Evolutionary conservation across 92 coral and sea anemone species (phyloP), one percentile per base, ranked within the genome.

Genomic region (Montipora capitata): DNA sequence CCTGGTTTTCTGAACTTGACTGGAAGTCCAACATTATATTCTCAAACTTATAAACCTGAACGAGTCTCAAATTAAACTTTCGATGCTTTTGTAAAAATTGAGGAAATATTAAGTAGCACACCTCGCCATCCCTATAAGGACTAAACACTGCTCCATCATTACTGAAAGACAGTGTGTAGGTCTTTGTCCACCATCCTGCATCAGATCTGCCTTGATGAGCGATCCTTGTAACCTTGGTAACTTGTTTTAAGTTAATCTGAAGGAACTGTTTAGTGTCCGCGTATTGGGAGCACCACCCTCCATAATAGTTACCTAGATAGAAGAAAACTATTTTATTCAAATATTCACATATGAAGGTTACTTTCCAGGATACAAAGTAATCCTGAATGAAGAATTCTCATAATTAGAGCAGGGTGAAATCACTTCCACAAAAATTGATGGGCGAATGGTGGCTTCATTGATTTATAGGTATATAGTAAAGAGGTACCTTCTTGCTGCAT

Each of bases 281-380:
- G 43, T 73, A 13, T 56, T 82, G 71, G 7, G 99, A 91, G 54
- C 80, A 56, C 99, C 99, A 96, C 65, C 92, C 96, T 5, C 98
- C 68, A 67, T 81, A 44, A 75, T 68, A 10, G 12, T 40, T 81
- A 12, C 68, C 85, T 18, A 68, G 68, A 66, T 3, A 41, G 61
- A 4, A 79, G 52, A 5, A 9, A 9, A 9, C 7, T 5, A 5
- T 48, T 48, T 5, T 48, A 48, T 48, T 48, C 7, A 48, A 27
- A 27, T 27, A 27, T 0, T 27, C 35, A 27, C 35, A 27, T 27
- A 27, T 27, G 35, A 27, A 27, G 35, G 35, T 27, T 27, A 27
- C 35, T 27, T 27, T 27, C 35, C 35, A 27, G 35, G 35, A 27
- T 27, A 27, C 35, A 27, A 27, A 27, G 35, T 27, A 27, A 27